These are phyloP conservation scores for Antigone vipio DNA, from an alignment of 2,113 vertebrate genomes.

Conservation along the genomic window DNA sequence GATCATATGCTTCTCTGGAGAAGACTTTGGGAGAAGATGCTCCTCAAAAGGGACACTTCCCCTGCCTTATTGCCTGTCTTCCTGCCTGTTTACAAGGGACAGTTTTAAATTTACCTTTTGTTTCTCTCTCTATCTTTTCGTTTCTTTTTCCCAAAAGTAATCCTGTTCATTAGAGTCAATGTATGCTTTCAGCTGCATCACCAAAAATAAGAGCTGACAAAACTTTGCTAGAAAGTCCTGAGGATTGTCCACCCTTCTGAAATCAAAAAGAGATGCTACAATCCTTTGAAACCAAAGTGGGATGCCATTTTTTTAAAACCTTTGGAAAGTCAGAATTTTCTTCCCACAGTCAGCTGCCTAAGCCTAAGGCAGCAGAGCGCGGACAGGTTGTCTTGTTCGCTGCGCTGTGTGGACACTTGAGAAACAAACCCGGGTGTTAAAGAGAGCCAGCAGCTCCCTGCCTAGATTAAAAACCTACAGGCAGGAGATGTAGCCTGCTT, in stretches of 20 bases:
- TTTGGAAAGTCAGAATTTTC: neutral
- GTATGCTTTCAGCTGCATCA: neutral
- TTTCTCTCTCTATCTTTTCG: neutral
- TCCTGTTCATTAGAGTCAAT: neutral
- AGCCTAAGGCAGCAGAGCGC: neutral
- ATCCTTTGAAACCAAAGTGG: neutral
- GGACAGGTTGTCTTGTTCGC: neutral
- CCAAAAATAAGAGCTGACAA: neutral
- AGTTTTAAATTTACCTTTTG: neutral
- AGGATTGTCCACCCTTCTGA: neutral
- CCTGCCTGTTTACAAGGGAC: neutral
- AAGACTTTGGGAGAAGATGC: neutral
- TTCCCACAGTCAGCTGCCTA: neutral
- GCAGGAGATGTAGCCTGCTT: neutral
- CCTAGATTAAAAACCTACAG: neutral
- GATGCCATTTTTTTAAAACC: neutral
- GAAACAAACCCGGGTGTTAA: neutral
- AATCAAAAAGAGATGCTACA: neutral
- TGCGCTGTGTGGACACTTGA: neutral
- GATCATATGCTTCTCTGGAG: neutral
- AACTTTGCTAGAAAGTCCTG: neutral
- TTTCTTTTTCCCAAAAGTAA: neutral
- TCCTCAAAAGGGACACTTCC: neutral
- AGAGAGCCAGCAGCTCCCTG: neutral
- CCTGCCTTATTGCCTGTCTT: neutral